A percentile compares a stretch with the other conserved stretches of the same genome.
Evolutionary conservation across 2,888 invertebrate genomes (phyloP).

Genomic region (Eumerus sabulonum): DNA sequence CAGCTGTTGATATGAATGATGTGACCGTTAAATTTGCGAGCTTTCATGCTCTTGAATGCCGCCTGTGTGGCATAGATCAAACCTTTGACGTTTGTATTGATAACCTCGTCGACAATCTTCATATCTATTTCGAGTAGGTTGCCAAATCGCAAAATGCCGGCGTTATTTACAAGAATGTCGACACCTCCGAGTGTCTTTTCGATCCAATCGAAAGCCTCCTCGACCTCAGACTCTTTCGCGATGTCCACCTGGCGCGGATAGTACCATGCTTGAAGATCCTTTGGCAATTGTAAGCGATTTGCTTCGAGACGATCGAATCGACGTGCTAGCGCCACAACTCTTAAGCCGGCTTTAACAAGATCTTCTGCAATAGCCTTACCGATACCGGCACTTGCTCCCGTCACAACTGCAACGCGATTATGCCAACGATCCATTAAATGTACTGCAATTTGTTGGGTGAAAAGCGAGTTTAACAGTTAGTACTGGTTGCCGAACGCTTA

Average conservation of each 20-base stretch:
- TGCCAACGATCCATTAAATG: constrained; percentile 75
- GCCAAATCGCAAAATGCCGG: constrained; percentile 69
- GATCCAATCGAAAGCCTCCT: constrained; percentile 79
- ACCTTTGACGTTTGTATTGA: constrained; percentile 78
- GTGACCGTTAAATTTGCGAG: constrained; percentile 74
- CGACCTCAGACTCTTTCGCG: constrained; percentile 79
- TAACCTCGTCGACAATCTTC: constrained; percentile 61
- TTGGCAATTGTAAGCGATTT: constrained; percentile 70
- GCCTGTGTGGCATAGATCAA: constrained; percentile 77
- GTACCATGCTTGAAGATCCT: constrained; percentile 71
- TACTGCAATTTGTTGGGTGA: no score
- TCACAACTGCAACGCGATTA: constrained; percentile 82
- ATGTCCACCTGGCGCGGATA: constrained; percentile 79
- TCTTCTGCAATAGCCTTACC: constrained; percentile 80
- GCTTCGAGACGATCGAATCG: constrained; percentile 73
- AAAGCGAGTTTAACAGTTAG: no score
- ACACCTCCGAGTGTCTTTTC: constrained; percentile 79
- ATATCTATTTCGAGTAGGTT: constrained; percentile 40
- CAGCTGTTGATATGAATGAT: constrained; percentile 75
- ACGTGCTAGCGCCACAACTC: constrained; percentile 81
- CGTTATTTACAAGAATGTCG: constrained; percentile 81
- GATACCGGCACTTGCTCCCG: constrained; percentile 84
- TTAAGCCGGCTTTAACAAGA: constrained; percentile 80
- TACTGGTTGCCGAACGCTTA: no score
- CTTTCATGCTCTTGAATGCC: constrained; percentile 79